Percentiles rank a stretch among this genome's conserved stretches.
Conservation (phyloP, 2,797 vertebrate genomes). For the Cuculus canorus region DNA sequence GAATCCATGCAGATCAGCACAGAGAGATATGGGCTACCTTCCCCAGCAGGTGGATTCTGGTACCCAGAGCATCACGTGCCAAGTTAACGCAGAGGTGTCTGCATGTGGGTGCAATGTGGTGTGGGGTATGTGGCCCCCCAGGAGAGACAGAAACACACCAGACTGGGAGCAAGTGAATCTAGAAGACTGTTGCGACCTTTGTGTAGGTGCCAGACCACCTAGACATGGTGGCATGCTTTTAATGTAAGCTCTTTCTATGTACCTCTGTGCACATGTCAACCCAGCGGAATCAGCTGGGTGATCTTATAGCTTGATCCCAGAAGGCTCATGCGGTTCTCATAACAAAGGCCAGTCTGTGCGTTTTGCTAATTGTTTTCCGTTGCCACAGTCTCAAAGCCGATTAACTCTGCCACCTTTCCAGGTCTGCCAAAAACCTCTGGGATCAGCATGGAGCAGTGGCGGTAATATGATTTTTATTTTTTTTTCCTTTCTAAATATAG, state of each 20-base stretch:
- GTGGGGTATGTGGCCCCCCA: not conserved
- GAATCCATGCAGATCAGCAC: not conserved
- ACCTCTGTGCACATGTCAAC: rapidly evolving
- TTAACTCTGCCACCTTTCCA: conserved; percentile 22
- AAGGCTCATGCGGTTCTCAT: not conserved
- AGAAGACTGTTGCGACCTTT: not conserved
- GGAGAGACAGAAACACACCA: not conserved
- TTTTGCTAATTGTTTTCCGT: not conserved
- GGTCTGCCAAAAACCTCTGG: conserved; percentile 61
- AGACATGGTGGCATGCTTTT: not conserved
- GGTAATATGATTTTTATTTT: not conserved
- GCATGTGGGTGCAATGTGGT: not conserved
- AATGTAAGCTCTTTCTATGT: not conserved
- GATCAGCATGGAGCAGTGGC: conserved; percentile 31
- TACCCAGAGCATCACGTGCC: not conserved
- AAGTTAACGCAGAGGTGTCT: not conserved
- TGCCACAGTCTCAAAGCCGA: not conserved
- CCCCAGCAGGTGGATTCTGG: not conserved
- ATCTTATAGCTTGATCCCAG: not conserved
- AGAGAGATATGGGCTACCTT: not conserved
- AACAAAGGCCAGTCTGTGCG: not conserved
- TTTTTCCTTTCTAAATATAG: not conserved
- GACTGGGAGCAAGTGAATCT: not conserved
- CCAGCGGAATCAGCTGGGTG: not conserved
- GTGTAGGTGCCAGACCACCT: not conserved